These are phyloP conservation scores for Trachelus troglodyta DNA, from an alignment of 2,888 invertebrate species.

Conservation along the genomic window DNA sequence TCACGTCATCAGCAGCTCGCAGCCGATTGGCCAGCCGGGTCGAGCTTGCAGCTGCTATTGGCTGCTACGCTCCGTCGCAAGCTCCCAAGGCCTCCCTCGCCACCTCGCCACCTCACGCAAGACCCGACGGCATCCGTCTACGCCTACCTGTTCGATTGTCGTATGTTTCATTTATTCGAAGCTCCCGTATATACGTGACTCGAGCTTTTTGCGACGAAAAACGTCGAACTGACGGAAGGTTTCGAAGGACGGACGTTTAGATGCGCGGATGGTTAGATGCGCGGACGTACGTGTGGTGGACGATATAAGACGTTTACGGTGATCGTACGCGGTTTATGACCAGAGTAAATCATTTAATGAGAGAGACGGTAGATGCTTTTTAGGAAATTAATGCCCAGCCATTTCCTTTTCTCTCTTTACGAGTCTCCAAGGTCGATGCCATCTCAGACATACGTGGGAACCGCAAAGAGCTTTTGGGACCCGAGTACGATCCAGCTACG, in stretches of 20 bases:
- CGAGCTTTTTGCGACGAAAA: not conserved
- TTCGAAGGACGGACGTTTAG: not conserved
- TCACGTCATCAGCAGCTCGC: not conserved
- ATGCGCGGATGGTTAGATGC: not conserved
- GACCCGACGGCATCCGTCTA: not conserved
- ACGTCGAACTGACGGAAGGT: not conserved
- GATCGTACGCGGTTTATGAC: constrained; percentile 6
- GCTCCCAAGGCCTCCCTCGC: not conserved
- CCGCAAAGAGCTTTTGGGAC: not conserved
- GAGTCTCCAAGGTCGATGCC: constrained; percentile 5
- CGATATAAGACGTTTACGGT: not conserved
- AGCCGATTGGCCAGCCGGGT: not conserved
- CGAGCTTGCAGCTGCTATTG: not conserved
- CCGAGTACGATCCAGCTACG: not conserved
- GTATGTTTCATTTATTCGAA: constrained; percentile 5
- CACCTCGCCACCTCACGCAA: not conserved
- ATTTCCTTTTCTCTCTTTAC: constrained; percentile 5
- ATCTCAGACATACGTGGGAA: not conserved
- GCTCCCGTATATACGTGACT: not conserved
- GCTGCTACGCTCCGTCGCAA: not conserved
- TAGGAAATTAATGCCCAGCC: not conserved
- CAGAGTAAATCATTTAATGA: constrained; percentile 3
- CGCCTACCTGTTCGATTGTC: constrained; percentile 7
- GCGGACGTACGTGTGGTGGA: not conserved
- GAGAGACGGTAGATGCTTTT: not conserved